A percentile compares a stretch with the other conserved stretches of the same genome.
phyloP scores from a whole-genome alignment of 1,140 invertebrate species.

The Cotesia glomerata region DNA sequence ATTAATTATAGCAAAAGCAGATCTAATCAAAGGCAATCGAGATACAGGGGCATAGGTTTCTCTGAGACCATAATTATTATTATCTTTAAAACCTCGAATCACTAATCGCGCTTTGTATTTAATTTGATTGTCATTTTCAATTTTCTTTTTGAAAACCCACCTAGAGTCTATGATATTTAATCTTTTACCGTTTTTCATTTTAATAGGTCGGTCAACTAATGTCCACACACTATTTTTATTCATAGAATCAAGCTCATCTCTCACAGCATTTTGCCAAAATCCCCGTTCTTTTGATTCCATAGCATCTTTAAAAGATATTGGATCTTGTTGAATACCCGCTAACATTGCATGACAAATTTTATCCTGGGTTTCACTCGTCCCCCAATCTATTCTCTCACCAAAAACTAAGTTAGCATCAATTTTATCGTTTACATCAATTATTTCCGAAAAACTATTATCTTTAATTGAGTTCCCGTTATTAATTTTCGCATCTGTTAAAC shows the following conservation, averaged over 20 bases:
- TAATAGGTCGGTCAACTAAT: constrained; percentile 2
- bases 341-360: background rate
- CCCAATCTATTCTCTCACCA: background rate
- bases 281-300: background rate
- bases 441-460: background rate
- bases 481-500: background rate
- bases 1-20: constrained; percentile 26
- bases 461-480: constrained; percentile 6
- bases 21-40: constrained; percentile 24
- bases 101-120: constrained; percentile 23
- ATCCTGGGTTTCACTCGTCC: background rate
- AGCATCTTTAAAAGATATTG: constrained; percentile 8
- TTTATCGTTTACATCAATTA: background rate
- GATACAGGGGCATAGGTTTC: constrained; percentile 29
- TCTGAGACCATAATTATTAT: constrained; percentile 14
- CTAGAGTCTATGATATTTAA: background rate
- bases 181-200: background rate
- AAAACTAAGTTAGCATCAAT: background rate
- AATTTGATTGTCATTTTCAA: background rate
- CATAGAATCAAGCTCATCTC: background rate
- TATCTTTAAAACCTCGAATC: constrained; percentile 24
- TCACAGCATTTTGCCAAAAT: background rate
- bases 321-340: background rate
- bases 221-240: constrained; percentile 5
- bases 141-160: background rate